Base-by-base conservation (phyloP, 2,888 invertebrate species). In the Proisotoma minuta region DNA sequence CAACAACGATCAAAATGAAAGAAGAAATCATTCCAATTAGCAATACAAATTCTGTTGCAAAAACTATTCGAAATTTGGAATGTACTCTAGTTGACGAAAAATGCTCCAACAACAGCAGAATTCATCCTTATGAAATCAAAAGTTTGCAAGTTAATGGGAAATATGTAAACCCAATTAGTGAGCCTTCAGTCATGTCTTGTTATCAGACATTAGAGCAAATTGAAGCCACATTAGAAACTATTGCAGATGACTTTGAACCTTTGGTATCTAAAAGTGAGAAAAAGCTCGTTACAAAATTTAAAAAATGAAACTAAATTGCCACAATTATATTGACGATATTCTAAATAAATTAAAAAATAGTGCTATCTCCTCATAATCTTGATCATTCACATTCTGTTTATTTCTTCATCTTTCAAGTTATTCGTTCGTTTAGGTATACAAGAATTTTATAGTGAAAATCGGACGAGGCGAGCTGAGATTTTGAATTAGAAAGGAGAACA, bases 401-500 rank as follows among this genome's bases (percentile, higher is more conserved):
- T n/a, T n/a, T n/a, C n/a, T n/a, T n/a, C n/a, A n/a, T n/a, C n/a
- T n/a, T n/a, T n/a, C n/a, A n/a, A n/a, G n/a, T n/a, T n/a, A n/a
- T n/a, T n/a, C n/a, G n/a, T n/a, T n/a, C n/a, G n/a, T n/a, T n/a
- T n/a, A n/a, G n/a, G n/a, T n/a, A n/a, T n/a, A n/a, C n/a, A n/a
- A n/a, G n/a, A n/a, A n/a, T n/a, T n/a, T n/a, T n/a, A n/a, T n/a
- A n/a, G n/a, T n/a, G n/a, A n/a, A n/a, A n/a, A n/a, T n/a, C n/a
- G n/a, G n/a, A n/a, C n/a, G n/a, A n/a, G n/a, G n/a, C n/a, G n/a
- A n/a, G n/a, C n/a, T n/a, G n/a, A n/a, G n/a, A n/a, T n/a, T n/a
- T n/a, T n/a, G n/a, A n/a, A 34, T 67, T 50, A 62, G 28, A 60
- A 53, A 3, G 64, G 65, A 24, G 60, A 43, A 34, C 64, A 62